Conservation (phyloP, 2,888 invertebrate species). For the Calameuta idolon region DNA sequence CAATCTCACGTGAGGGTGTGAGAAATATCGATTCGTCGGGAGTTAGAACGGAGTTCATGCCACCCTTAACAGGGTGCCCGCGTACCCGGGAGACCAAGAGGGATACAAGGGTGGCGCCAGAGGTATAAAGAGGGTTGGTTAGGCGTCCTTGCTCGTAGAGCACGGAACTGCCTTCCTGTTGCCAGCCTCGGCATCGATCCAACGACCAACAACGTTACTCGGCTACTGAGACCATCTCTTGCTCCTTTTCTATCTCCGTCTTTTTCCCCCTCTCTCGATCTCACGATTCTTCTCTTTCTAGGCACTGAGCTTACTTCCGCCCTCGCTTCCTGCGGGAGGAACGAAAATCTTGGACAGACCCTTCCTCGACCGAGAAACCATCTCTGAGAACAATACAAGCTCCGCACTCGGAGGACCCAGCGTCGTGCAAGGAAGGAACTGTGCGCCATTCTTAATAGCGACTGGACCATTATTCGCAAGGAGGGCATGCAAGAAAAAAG, state of each 20-base stretch:
- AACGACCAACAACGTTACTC: conserved; percentile 49
- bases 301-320: not conserved
- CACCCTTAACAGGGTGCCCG: conserved; percentile 19
- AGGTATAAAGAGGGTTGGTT: conserved; percentile 24
- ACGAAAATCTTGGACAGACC: not conserved
- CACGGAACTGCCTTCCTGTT: conserved; percentile 47
- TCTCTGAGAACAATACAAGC: not conserved
- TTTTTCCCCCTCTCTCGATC: not conserved
- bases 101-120: conserved; percentile 8
- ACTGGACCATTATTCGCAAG: not conserved
- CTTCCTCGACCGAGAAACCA: not conserved
- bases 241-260: conserved; percentile 24
- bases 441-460: not conserved
- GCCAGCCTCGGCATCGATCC: conserved; percentile 61
- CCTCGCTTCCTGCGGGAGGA: not conserved
- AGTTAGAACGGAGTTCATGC: conserved; percentile 29
- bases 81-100: not conserved
- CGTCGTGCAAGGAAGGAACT: not conserved
- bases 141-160: conserved; percentile 28
- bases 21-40: conserved; percentile 41
- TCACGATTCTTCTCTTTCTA: not conserved
- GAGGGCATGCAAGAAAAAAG: not conserved
- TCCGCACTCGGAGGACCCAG: not conserved
- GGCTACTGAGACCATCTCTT: conserved; percentile 34
- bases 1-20: conserved; percentile 34